Conservation (phyloP, 1,140 invertebrate species). For the Dendroctonus valens region DNA sequence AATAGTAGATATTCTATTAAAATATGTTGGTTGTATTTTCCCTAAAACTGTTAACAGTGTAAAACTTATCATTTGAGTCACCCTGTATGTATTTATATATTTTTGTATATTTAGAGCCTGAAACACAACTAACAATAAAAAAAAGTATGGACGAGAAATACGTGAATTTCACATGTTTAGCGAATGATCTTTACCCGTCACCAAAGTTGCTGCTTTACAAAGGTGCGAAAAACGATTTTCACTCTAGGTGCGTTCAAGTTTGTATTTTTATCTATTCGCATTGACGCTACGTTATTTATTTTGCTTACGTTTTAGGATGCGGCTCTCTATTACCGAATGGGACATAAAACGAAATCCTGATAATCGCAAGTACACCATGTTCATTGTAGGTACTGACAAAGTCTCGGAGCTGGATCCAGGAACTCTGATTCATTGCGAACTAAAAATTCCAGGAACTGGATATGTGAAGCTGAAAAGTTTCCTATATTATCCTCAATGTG, state of each 20-base stretch:
- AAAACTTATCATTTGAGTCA: too few species aligned
- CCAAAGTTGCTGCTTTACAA: conserved; percentile 50
- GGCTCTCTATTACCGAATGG: conserved; percentile 43
- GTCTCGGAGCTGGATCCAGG: conserved; percentile 37
- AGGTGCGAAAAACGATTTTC: conserved; percentile 36
- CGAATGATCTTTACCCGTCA: conserved; percentile 51
- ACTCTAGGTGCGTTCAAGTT: conserved; percentile 33
- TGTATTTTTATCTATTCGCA: conserved; percentile 6
- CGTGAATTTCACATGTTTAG: conserved; percentile 53
- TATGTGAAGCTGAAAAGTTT: conserved; percentile 47
- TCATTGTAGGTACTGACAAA: conserved; percentile 39
- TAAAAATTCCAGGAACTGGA: conserved; percentile 41
- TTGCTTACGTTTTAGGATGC: conserved; percentile 25
- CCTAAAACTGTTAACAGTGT: too few species aligned
- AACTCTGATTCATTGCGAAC: conserved; percentile 39
- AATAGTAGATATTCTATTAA: too few species aligned
- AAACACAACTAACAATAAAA: conserved; percentile 38
- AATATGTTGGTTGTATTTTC: too few species aligned
- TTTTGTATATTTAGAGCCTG: conserved; percentile 36
- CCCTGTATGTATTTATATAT: too few species aligned
- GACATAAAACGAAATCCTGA: conserved; percentile 39
- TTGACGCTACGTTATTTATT: neutral
- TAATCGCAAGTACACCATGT: conserved; percentile 40
- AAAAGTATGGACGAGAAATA: conserved; percentile 37
- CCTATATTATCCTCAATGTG: conserved; percentile 46